These are phyloP conservation scores for Penaeus chinensis DNA, from an alignment of 1,140 invertebrate species.

Conservation along the genomic window DNA sequence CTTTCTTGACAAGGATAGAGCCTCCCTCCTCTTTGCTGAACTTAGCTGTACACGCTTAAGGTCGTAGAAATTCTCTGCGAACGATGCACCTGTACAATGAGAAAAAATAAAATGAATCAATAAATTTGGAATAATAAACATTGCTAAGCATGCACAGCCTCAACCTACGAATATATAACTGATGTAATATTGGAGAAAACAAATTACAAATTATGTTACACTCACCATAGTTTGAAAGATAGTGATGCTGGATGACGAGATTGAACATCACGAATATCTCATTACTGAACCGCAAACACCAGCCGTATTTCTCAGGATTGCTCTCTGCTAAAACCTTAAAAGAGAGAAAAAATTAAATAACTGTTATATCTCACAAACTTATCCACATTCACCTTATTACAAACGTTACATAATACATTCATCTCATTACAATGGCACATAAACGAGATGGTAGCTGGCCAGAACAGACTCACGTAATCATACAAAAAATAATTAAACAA, in stretches of 20 bases:
- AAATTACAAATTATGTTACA: neutral
- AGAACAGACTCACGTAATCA: too few species aligned
- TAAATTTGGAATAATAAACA: neutral
- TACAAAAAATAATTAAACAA: too few species aligned
- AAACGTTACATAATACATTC: neutral
- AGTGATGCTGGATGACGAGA: slow-evolving; percentile 47
- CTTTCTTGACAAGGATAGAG: slow-evolving; percentile 27
- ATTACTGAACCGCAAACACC: slow-evolving; percentile 41
- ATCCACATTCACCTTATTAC: neutral
- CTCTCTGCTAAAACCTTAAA: slow-evolving; percentile 46
- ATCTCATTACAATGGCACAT: too few species aligned
- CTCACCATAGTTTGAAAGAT: slow-evolving; percentile 50
- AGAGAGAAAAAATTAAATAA: neutral
- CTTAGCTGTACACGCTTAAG: slow-evolving; percentile 41
- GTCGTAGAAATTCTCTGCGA: slow-evolving; percentile 56
- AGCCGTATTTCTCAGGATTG: slow-evolving; percentile 48
- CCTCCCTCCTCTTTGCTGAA: neutral
- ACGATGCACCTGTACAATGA: slow-evolving; percentile 38
- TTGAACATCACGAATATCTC: slow-evolving; percentile 51
- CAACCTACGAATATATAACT: neutral
- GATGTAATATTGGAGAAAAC: too few species aligned
- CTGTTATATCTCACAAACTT: neutral
- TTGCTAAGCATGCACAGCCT: neutral
- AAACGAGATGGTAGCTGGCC: too few species aligned
- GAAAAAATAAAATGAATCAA: neutral